Base-by-base conservation (phyloP, 2,888 invertebrate species). In the Plagodis dolabraria region DNA sequence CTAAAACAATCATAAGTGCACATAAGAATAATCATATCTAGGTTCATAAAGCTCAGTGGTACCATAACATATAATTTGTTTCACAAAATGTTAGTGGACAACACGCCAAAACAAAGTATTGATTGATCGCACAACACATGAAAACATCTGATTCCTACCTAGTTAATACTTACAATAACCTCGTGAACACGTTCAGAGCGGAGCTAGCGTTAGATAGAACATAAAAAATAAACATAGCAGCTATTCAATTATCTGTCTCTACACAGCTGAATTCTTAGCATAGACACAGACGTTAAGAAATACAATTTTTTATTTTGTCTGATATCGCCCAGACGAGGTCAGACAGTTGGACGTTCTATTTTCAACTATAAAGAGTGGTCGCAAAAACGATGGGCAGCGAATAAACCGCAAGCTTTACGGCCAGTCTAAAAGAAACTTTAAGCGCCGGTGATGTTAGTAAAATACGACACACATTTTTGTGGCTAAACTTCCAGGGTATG, bases 321-420 rank as follows among this genome's bases (percentile, higher is more conserved):
- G 58, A 34, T 34, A n/a, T 33, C n/a, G 33, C 11, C 33, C 34
- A 42, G 60, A 35, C 64, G 57, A 65, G 64, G 64, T 65, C 59
- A 43, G 9, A 40, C 43, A 33, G 12, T 45, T 11, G 38, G 33
- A 49, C 59, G 59, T 62, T 60, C 60, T 65, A 62, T 62, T 62
- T 65, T 46, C 42, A 59, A 66, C 22, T 46, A 34, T 49, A 45
- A 11, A 52, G 44, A 70, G 68, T 66, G 54, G 57, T 56, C 65
- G 53, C 75, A 73, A 70, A 68, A 66, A 71, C 56, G 60, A 72
- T 60, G 43, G 5, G 42, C 42, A 7, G 22, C 33, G n/a, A 40
- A 53, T 53, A 58, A 53, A 58, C 47, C 12, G 9, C 9, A 10
- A 7, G 5, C 33, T 50, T 54, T 38, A 53, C 47, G 53, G 35